These are phyloP conservation scores for Nyctibius grandis DNA, from an alignment of 2,797 vertebrate species.

Conservation along the genomic window DNA sequence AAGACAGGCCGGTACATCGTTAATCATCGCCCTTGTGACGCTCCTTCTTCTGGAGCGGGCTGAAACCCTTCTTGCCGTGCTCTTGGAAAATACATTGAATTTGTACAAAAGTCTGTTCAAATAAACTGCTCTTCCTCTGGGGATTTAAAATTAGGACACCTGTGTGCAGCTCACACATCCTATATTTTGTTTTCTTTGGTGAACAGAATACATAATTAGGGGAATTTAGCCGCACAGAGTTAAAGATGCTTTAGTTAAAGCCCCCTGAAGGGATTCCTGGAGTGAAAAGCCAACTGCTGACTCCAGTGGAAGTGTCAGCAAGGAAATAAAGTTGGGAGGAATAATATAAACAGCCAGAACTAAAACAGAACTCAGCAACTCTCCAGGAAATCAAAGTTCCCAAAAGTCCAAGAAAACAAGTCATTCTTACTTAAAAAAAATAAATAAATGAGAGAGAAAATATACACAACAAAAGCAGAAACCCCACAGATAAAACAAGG, in stretches of 20 bases:
- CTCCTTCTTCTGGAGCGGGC: background rate
- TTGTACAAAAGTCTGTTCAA: background rate
- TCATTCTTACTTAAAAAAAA: background rate
- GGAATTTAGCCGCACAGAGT: background rate
- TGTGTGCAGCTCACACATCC: background rate
- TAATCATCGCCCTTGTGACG: fast-evolving
- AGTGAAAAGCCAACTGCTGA: constrained; percentile 47
- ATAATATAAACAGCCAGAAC: background rate
- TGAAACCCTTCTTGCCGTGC: background rate
- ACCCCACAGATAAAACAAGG: background rate
- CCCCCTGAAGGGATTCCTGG: constrained; percentile 24
- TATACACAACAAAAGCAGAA: background rate
- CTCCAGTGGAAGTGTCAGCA: background rate
- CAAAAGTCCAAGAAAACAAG: background rate
- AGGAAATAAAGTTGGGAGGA: constrained; percentile 23
- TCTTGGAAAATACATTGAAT: background rate
- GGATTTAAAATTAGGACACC: background rate
- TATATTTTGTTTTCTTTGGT: background rate
- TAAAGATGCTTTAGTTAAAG: background rate
- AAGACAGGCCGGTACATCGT: fast-evolving
- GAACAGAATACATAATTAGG: background rate
- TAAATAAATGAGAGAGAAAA: background rate
- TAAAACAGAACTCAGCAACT: background rate
- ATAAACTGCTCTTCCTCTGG: background rate
- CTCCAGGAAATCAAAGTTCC: background rate